Evolutionary conservation across 2,888 invertebrate genomes (phyloP), one percentile per base, ranked within the genome.

Genomic region (Argyra leucocephala): DNA sequence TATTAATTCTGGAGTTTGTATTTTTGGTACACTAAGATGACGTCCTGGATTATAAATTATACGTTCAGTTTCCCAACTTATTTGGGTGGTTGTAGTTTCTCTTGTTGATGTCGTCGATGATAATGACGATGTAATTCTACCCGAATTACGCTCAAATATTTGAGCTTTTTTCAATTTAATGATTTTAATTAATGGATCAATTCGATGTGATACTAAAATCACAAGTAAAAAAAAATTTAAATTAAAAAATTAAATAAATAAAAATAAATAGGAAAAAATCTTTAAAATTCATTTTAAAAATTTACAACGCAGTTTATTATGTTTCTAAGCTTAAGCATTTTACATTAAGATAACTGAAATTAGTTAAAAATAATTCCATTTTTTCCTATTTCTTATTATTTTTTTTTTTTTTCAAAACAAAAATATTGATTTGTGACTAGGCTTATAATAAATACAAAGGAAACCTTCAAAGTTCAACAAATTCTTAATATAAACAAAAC

Each of bases 131-230:
- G 76, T 70, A 71, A 74, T 76, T 78, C 76, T 58, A 76, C 67
- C 60, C 74, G 75, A 68, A 75, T 72, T 57, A 73, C 72, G 7
- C 74, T 48, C 48, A 48, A 48, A 23, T 15, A 15, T 23, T 59
- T 59, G 22, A 12, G 59, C 71, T 63, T 75, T 76, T 66, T 75
- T 77, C 60, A 78, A 71, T 69, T 78, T 79, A 37, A 79, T 72
- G 63, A 78, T 73, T 64, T 78, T 77, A 15, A 78, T 69, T 37
- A 79, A 69, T 3, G 78, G 79, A 26, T 78, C 77, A 68, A 79
- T 73, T 64, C 77, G 76, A 71, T 79, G 76, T 62, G 77, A 74
- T 61, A 78, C 77, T 78, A 66, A 63, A n/a, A n/a, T n/a, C n/a
- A n/a, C n/a, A n/a, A n/a, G n/a, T n/a, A n/a, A n/a, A n/a, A n/a